Percentiles rank a stretch among this genome's conserved stretches.
Conservation (phyloP, 2,113 vertebrate genomes). For the Catharus fuscescens region DNA sequence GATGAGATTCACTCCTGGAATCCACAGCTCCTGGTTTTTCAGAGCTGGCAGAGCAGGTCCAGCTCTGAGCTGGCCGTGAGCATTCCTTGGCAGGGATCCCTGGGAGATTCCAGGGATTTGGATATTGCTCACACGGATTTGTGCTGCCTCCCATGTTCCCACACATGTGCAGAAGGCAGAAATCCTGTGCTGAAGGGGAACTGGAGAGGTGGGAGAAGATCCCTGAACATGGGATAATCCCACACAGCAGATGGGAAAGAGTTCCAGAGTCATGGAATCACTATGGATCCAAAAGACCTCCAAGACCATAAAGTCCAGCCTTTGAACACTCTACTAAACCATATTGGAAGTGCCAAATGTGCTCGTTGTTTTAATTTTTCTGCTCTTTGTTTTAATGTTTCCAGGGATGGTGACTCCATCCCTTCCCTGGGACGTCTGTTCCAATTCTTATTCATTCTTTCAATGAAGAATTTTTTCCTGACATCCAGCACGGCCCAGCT, state of each 20-base stretch:
- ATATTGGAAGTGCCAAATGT: not conserved
- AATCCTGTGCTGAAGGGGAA: not conserved
- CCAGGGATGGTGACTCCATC: not conserved
- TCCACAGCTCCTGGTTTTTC: not conserved
- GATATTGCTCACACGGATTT: not conserved
- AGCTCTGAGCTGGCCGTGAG: not conserved
- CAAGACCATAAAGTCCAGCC: not conserved
- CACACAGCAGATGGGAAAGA: accelerated
- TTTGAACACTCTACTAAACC: not conserved
- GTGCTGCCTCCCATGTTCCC: not conserved
- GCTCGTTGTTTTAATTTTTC: too few species aligned
- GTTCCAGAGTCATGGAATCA: too few species aligned
- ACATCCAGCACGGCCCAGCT: too few species aligned
- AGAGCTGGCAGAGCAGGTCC: not conserved
- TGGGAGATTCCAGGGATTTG: not conserved
- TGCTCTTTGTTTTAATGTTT: not conserved
- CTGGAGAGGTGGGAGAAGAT: not conserved
- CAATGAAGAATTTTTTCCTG: not conserved
- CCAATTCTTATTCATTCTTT: not conserved
- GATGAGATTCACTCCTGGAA: not conserved
- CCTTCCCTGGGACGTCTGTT: not conserved
- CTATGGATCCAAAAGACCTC: too few species aligned
- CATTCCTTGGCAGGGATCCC: not conserved
- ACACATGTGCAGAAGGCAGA: too few species aligned
- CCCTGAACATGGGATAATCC: not conserved